Percentiles rank a stretch among this genome's conserved stretches.
phyloP scores from a whole-genome alignment of 1,140 invertebrate genomes.

The Drosophila ohnishii region DNA sequence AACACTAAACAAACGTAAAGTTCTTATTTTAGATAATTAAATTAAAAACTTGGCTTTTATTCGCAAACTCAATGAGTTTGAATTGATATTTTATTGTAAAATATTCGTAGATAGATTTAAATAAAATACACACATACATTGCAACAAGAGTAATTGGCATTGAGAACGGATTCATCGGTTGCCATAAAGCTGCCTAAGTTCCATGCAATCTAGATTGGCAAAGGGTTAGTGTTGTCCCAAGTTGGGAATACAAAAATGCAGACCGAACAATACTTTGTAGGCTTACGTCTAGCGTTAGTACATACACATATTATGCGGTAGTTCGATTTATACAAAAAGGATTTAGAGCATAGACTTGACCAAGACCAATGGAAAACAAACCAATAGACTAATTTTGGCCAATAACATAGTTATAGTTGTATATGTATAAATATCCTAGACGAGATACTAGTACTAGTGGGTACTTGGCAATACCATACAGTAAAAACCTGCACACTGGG shows the following conservation, averaged over 20 bases:
- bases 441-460: constrained; percentile 50
- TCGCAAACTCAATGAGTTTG: constrained; percentile 13
- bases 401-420: constrained; percentile 60
- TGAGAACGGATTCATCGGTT: constrained; percentile 43
- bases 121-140: constrained; percentile 64
- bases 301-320: constrained; percentile 22
- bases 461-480: constrained; percentile 64
- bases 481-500: constrained; percentile 61
- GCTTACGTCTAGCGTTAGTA: constrained; percentile 46
- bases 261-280: constrained; percentile 40
- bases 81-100: constrained; percentile 56
- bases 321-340: constrained; percentile 30
- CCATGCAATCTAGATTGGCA: constrained; percentile 52
- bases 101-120: constrained; percentile 71
- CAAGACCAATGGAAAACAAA: constrained; percentile 57
- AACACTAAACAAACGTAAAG: neutral
- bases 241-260: constrained; percentile 57
- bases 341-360: constrained; percentile 52
- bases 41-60: constrained; percentile 19
- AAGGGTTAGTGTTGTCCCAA: constrained; percentile 43
- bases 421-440: constrained; percentile 37
- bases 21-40: neutral
- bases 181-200: constrained; percentile 46
- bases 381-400: constrained; percentile 58
- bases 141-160: constrained; percentile 70